Evolutionary conservation across 2,113 vertebrate genomes (phyloP).

Genomic region (Rynchops niger): DNA sequence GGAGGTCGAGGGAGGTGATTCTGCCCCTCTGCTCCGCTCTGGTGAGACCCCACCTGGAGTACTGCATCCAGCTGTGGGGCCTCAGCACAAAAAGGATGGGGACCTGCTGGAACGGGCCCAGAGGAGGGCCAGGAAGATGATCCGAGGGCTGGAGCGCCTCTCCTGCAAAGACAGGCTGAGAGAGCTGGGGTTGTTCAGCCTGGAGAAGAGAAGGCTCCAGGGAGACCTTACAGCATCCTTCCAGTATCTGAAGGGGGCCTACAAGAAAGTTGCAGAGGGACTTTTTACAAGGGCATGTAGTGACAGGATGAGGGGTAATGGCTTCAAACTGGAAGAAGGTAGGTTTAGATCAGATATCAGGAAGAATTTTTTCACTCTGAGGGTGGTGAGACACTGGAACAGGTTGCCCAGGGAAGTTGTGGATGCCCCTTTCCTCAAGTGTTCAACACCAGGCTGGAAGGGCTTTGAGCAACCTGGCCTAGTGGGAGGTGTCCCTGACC

Average conservation of each 20-base stretch:
- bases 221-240: background rate
- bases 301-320: background rate
- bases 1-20: background rate
- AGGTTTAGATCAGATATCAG: background rate
- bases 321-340: background rate
- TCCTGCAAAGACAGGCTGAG: background rate
- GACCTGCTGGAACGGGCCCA: background rate
- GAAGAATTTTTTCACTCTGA: background rate
- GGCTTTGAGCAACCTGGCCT: background rate
- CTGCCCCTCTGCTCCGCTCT: background rate
- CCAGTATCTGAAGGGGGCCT: background rate
- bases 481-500: background rate
- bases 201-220: background rate
- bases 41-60: background rate
- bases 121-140: background rate
- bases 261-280: background rate
- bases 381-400: background rate
- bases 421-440: background rate
- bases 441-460: background rate
- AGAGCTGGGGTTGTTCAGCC: background rate
- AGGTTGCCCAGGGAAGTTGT: background rate
- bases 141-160: background rate
- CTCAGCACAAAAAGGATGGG: background rate
- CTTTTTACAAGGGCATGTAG: background rate
- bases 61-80: background rate